Percentiles rank a stretch among this genome's conserved stretches.
Conservation (phyloP, 2,113 vertebrate species). For the Amphiprion percula region DNA sequence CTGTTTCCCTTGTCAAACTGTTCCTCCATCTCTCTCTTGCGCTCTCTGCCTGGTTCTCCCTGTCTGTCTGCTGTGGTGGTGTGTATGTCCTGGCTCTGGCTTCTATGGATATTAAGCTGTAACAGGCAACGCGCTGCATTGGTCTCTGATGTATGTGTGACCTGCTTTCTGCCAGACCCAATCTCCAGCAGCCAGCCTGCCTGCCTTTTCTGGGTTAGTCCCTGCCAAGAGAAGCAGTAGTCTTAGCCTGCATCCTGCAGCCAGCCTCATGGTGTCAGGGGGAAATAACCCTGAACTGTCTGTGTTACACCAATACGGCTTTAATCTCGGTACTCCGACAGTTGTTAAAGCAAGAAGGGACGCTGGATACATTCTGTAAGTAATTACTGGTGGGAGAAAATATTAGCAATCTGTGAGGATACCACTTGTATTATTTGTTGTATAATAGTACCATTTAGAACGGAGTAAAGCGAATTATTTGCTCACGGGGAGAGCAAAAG, state of each 20-base stretch:
- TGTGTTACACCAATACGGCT: conserved; percentile 35
- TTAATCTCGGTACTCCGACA: conserved; percentile 35
- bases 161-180: conserved; percentile 79
- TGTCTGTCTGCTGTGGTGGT: conserved; percentile 50
- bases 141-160: conserved; percentile 82
- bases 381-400: neutral
- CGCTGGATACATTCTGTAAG: conserved; percentile 26
- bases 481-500: conserved; percentile 29
- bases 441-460: conserved; percentile 13
- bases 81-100: conserved; percentile 64
- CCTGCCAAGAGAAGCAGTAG: conserved; percentile 65
- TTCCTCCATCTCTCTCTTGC: conserved; percentile 28
- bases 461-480: conserved; percentile 34
- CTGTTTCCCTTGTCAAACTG: conserved; percentile 33
- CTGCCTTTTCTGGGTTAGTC: conserved; percentile 76
- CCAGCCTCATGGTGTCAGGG: conserved; percentile 33
- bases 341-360: conserved; percentile 20
- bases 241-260: conserved; percentile 58
- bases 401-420: neutral
- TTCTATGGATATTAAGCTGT: conserved; percentile 75
- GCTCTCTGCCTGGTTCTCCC: conserved; percentile 24
- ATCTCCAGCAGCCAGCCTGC: conserved; percentile 66
- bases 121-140: conserved; percentile 62
- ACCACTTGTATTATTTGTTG: conserved; percentile 17
- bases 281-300: conserved; percentile 38